Percentiles rank a stretch among this genome's conserved stretches.
Conservation (phyloP, 1,140 invertebrate genomes). For the Eubasilissa regina region DNA sequence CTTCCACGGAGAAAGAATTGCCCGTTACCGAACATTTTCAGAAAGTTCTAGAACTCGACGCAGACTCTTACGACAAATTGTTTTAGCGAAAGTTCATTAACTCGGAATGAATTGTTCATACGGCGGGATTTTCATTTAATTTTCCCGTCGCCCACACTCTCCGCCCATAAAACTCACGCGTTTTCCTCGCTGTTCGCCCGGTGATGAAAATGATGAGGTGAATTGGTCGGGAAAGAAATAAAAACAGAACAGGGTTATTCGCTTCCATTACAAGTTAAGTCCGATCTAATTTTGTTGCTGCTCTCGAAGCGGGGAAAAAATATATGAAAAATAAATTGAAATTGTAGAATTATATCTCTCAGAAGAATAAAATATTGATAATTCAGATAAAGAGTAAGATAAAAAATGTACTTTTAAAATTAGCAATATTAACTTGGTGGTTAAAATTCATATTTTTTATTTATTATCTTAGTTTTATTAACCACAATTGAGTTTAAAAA, state of each 20-base stretch:
- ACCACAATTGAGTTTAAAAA: too few relatives aligned
- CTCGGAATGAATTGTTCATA: conserved; percentile 52
- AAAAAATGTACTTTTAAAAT: too few relatives aligned
- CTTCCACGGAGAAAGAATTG: background rate
- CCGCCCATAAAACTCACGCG: background rate
- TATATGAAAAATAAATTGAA: too few relatives aligned
- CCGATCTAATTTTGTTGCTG: too few relatives aligned
- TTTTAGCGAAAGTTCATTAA: conserved; percentile 49
- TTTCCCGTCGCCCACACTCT: conserved; percentile 16
- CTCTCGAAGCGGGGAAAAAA: too few relatives aligned
- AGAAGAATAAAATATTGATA: too few relatives aligned
- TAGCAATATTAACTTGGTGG: too few relatives aligned
- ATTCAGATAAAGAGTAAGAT: too few relatives aligned
- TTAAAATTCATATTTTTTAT: too few relatives aligned
- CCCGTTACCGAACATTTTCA: background rate
- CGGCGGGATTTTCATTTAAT: conserved; percentile 51
- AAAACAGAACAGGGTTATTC: background rate
- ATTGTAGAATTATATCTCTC: too few relatives aligned
- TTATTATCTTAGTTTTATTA: too few relatives aligned
- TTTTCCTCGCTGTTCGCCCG: background rate
- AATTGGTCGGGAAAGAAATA: conserved; percentile 16
- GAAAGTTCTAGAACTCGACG: conserved; percentile 13
- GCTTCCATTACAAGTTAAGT: background rate
- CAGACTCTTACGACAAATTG: conserved; percentile 39
- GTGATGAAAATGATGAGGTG: conserved; percentile 26